Percentiles rank a stretch among this genome's conserved stretches.
Evolutionary conservation across 2,797 vertebrate genomes (phyloP).

Genomic region (Falco cherrug): DNA sequence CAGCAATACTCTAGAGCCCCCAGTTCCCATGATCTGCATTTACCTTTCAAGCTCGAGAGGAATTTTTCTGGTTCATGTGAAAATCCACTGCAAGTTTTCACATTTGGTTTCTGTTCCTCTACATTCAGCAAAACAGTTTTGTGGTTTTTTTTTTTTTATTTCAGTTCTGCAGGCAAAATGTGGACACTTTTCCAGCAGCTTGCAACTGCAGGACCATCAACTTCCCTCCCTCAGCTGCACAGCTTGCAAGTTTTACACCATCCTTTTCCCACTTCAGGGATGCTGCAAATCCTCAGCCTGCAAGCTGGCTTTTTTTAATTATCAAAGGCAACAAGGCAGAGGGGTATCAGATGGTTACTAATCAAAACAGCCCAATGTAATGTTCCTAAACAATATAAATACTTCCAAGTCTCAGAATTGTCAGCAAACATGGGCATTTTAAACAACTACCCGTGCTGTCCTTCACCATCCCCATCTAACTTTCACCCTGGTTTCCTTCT

Average conservation of each 20-base stretch:
- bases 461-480: neutral
- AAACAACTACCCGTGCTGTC: neutral
- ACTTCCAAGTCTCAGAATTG: neutral
- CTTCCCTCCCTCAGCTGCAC: neutral
- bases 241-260: neutral
- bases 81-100: neutral
- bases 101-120: neutral
- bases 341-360: neutral
- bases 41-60: neutral
- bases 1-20: neutral
- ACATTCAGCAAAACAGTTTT: neutral
- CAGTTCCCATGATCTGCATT: rapidly evolving
- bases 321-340: neutral
- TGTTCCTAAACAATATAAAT: neutral
- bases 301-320: neutral
- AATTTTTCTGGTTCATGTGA: neutral
- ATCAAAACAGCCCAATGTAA: neutral
- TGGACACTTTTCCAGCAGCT: neutral
- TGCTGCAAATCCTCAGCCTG: neutral
- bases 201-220: rapidly evolving
- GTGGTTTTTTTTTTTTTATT: neutral
- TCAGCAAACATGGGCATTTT: neutral
- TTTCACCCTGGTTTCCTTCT: neutral
- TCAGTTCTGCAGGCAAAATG: neutral
- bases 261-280: neutral